Conservation (phyloP, 2,113 vertebrate genomes). For the Hirundichthys speculiger region DNA sequence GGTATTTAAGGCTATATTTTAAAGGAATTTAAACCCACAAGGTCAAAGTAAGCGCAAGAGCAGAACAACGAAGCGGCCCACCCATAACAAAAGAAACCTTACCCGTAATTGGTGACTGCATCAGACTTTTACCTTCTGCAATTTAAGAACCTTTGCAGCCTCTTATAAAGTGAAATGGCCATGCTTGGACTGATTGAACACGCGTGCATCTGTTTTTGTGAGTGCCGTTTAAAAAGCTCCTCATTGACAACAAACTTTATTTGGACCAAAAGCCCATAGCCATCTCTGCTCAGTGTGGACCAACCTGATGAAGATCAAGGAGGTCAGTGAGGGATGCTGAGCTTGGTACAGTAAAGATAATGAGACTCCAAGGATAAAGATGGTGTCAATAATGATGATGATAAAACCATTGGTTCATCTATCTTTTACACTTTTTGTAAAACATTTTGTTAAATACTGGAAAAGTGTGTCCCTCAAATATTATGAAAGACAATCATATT, state of each 20-base stretch:
- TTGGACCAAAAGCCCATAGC: slow-evolving; percentile 21
- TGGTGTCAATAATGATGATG: too few relatives aligned
- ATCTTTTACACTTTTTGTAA: too few relatives aligned
- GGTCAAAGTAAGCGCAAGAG: slow-evolving; percentile 19
- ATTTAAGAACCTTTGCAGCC: neutral
- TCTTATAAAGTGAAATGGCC: slow-evolving; percentile 20
- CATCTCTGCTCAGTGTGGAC: slow-evolving; percentile 10
- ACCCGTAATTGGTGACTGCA: neutral
- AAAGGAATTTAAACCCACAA: slow-evolving; percentile 43
- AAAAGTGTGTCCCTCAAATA: too few relatives aligned
- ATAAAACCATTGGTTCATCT: neutral
- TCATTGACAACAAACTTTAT: slow-evolving; percentile 39
- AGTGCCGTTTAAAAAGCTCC: slow-evolving; percentile 38
- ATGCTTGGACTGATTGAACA: slow-evolving; percentile 6
- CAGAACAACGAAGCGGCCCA: too few relatives aligned
- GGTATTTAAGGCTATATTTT: slow-evolving; percentile 32
- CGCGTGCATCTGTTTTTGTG: slow-evolving; percentile 20
- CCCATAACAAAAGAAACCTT: neutral
- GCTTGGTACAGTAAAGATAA: neutral
- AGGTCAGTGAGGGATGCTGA: too few relatives aligned
- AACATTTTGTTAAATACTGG: neutral
- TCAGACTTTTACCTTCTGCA: neutral
- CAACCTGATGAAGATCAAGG: neutral
- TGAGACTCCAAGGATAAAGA: neutral
- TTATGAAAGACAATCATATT: too few relatives aligned